Percentiles rank a stretch among this genome's conserved stretches.
phyloP scores from a whole-genome alignment of 2,797 vertebrate species.

The Ciconia nigra region DNA sequence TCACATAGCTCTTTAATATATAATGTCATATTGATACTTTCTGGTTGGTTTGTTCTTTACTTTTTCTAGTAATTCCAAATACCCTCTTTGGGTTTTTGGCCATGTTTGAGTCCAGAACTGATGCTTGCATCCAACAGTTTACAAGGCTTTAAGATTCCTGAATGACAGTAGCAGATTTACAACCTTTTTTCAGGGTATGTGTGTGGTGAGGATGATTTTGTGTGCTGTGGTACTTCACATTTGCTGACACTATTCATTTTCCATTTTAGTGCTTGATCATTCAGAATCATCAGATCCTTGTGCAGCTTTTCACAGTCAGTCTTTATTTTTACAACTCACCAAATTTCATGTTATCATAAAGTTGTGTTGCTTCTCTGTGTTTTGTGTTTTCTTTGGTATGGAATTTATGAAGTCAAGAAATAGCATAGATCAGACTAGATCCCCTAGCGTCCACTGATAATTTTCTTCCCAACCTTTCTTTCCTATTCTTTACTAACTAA shows the following conservation, averaged over 20 bases:
- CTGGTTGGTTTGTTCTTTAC: neutral
- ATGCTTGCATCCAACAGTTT: neutral
- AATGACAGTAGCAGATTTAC: neutral
- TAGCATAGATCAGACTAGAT: neutral
- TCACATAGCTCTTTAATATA: neutral
- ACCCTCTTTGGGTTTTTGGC: neutral
- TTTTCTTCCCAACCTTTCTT: neutral
- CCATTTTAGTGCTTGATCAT: neutral
- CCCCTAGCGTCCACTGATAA: neutral
- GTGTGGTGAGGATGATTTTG: neutral
- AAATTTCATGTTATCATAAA: neutral
- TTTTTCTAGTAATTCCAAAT: neutral
- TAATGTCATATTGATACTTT: neutral
- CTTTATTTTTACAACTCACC: neutral
- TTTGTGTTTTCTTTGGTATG: rapidly evolving
- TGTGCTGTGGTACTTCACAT: neutral
- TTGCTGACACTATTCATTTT: neutral
- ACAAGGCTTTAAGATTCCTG: neutral
- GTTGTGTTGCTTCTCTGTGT: neutral
- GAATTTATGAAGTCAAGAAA: neutral
- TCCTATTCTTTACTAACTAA: neutral
- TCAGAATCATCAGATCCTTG: neutral
- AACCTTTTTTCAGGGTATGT: neutral
- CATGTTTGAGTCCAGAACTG: neutral
- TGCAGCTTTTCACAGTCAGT: neutral